A percentile compares a stretch with the other conserved stretches of the same genome.
Conservation (phyloP, 2,797 vertebrate species). For the Tiaroga cobitis region DNA sequence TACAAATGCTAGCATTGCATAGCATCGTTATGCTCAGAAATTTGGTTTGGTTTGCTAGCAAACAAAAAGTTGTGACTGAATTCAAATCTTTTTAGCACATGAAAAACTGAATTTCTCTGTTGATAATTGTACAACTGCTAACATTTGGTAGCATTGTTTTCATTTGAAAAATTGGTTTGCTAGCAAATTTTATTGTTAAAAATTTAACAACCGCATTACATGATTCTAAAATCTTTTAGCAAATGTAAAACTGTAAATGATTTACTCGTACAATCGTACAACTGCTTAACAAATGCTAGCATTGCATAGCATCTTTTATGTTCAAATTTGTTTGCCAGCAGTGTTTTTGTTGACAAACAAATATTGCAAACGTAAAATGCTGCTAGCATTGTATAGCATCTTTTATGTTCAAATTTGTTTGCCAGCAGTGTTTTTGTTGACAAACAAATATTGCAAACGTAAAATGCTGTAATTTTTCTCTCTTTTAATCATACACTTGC, state of each 20-base stretch:
- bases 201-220: no score
- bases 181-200: no score
- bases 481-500: not conserved
- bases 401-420: not conserved
- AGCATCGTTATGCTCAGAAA: not conserved
- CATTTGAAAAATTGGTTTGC: no score
- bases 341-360: not conserved
- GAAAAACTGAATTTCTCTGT: not conserved
- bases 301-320: not conserved
- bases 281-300: not conserved
- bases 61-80: not conserved
- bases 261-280: no score
- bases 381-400: not conserved
- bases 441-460: no score
- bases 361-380: no score
- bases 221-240: no score
- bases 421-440: not conserved
- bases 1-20: not conserved
- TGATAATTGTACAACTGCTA: not conserved
- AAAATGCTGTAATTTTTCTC: not conserved
- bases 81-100: not conserved
- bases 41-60: not conserved
- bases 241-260: not conserved
- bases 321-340: not conserved
- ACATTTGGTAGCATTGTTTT: no score